Evolutionary conservation across 2,888 invertebrate species (phyloP).

Genomic region (Petrolisthes cinctipes): DNA sequence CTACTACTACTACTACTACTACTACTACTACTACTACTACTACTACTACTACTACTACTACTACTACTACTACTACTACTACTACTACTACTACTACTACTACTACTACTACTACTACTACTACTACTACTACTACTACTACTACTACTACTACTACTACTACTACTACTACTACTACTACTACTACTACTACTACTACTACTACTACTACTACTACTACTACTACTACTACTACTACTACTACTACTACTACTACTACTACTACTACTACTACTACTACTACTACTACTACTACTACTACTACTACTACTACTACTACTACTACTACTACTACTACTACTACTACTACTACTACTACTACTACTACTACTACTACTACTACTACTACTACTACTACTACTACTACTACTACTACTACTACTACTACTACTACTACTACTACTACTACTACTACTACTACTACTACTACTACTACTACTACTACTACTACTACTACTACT

Average conservation of each 20-base stretch:
- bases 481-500: conserved; percentile 22
- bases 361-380: neutral
- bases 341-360: neutral
- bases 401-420: conserved; percentile 9
- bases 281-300: neutral
- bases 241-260: conserved; percentile 3
- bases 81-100: neutral
- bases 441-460: conserved; percentile 21
- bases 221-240: neutral
- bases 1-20: neutral
- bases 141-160: neutral
- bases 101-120: neutral
- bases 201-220: neutral
- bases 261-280: neutral
- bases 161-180: neutral
- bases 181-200: neutral
- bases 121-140: neutral
- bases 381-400: neutral
- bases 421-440: conserved; percentile 22
- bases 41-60: neutral
- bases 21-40: neutral
- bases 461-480: conserved; percentile 22
- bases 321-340: neutral
- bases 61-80: neutral
- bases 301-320: neutral